Base-by-base conservation (phyloP, 2,797 vertebrate species). In the Poecilia wingei region DNA sequence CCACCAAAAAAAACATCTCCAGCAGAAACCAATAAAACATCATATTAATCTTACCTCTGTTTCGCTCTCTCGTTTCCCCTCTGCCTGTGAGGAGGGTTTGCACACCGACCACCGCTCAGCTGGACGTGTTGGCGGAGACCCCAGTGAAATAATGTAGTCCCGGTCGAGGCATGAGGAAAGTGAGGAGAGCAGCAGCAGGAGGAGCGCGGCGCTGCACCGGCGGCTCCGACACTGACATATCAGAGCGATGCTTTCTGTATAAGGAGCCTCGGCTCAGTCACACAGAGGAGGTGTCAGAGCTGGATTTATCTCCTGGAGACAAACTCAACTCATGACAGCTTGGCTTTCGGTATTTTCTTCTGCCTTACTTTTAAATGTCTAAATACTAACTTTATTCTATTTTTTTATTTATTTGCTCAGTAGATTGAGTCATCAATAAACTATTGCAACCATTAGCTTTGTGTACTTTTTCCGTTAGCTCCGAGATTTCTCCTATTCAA, bases 41-140 rank as follows among this genome's bases (percentile, higher is more conserved):
- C 6, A 64, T 36, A 36, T 33, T 49, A 77, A 55, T 75, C 94
- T 93, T 94, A 95, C 94, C 94, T 94, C 25, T 28, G 20, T 39
- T 20, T 66, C 18, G 1, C 47, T 7, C 6, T 59, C 51, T 81
- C 3, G 13, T 1, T 87, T 73, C 28, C 69, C 81, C 57, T n/a
- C 7, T 75, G 51, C 82, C 75, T 18, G 46, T 36, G 73, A 71
- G 45, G 71, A 76, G 78, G 81, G 84, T 86, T 45, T 51, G 85
- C 57, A 72, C 79, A 53, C 47, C 78, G 2, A 87, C 33, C 68
- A n/a, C 86, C 13, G 84, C 71, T 53, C 84, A 74, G 80, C 5
- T 53, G 74, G 22, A 78, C 36, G 84, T 66, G 76, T 71, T 79
- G 79, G 80, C 55, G 75, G 78, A 71, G 75, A 75, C 13, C 72